phyloP scores from a whole-genome alignment of 1,140 invertebrate species.

The Aporrectodea caliginosa region DNA sequence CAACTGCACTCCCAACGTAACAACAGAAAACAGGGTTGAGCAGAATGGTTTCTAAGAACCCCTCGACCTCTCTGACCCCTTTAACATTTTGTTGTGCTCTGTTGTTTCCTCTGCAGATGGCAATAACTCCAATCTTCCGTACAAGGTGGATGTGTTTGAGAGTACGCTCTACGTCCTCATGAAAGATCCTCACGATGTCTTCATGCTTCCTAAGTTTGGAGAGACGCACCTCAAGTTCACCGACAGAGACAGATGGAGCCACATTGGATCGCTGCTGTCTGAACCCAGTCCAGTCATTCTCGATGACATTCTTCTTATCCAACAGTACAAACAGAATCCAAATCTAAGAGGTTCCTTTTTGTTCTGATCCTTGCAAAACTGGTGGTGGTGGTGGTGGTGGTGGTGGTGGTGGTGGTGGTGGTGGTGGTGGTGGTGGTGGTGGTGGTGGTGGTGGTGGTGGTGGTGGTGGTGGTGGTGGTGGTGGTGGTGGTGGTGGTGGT shows the following conservation, averaged over 20 bases:
- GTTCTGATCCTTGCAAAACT: constrained; percentile 30
- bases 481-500: not conserved
- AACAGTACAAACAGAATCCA: constrained; percentile 42
- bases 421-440: constrained; percentile 9
- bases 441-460: not conserved
- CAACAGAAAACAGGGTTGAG: too few relatives aligned
- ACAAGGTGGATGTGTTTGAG: constrained; percentile 71
- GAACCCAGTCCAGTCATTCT: constrained; percentile 61
- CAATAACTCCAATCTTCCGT: constrained; percentile 58
- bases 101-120: constrained; percentile 39
- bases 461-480: not conserved
- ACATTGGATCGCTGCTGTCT: constrained; percentile 51
- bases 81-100: not conserved
- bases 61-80: too few relatives aligned
- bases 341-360: constrained; percentile 54
- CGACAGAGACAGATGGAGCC: constrained; percentile 51
- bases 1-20: too few relatives aligned
- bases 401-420: not conserved
- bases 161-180: constrained; percentile 67
- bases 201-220: constrained; percentile 70
- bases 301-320: constrained; percentile 66
- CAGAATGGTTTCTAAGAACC: too few relatives aligned
- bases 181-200: constrained; percentile 63
- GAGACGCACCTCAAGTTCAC: constrained; percentile 69
- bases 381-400: not conserved